Evolutionary conservation across 2,888 invertebrate genomes (phyloP).

Genomic region (Ectemnius cavifrons): DNA sequence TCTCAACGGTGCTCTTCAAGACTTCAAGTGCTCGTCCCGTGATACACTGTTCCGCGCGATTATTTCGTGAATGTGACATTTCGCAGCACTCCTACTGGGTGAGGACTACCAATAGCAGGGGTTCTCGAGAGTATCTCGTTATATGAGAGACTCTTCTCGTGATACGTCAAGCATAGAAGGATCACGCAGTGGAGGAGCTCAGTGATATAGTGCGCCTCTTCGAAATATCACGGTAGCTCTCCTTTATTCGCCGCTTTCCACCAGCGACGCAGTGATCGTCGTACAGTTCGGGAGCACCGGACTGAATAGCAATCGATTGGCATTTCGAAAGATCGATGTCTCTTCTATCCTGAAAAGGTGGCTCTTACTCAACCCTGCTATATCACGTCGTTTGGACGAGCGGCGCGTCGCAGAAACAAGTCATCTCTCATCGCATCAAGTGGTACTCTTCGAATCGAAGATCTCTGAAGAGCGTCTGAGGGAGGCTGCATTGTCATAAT

Average conservation of each 20-base stretch:
- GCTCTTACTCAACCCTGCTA: constrained; percentile 47
- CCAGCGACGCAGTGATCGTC: not conserved
- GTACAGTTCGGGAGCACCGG: constrained; percentile 13
- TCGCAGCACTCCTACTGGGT: too few species aligned
- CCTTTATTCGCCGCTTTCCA: not conserved
- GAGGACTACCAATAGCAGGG: too few species aligned
- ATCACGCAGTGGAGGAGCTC: too few species aligned
- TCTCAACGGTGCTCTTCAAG: too few species aligned
- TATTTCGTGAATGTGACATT: too few species aligned
- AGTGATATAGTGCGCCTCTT: too few species aligned
- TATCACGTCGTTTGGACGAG: constrained; percentile 42
- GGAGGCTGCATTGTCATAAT: constrained; percentile 6
- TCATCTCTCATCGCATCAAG: not conserved
- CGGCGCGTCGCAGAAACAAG: constrained; percentile 31
- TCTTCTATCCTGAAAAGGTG: constrained; percentile 42
- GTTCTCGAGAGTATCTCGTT: too few species aligned
- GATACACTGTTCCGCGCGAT: too few species aligned
- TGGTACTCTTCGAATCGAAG: constrained; percentile 3
- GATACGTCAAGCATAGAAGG: too few species aligned
- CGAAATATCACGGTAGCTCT: too few species aligned
- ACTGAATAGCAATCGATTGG: constrained; percentile 30
- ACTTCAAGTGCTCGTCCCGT: too few species aligned
- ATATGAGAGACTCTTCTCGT: too few species aligned
- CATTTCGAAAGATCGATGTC: constrained; percentile 52
- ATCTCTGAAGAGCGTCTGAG: not conserved